These are phyloP conservation scores for Ceratoteleas bidentatus DNA, from an alignment of 1,140 invertebrate species.

Conservation along the genomic window DNA sequence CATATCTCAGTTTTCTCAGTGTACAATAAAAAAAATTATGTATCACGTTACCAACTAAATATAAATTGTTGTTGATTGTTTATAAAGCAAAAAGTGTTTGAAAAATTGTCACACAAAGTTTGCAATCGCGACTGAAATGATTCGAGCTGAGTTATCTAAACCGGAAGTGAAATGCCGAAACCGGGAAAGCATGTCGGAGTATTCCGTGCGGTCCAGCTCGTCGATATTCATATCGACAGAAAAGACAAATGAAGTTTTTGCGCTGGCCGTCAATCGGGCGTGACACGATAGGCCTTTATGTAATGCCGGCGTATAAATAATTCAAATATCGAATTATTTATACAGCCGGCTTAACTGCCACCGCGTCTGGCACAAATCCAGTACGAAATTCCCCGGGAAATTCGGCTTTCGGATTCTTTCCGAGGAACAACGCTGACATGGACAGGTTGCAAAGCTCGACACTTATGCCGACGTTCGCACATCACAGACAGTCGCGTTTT, in stretches of 20 bases:
- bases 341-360: constrained; percentile 55
- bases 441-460: constrained; percentile 60
- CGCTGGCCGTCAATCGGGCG: constrained; percentile 30
- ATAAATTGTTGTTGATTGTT: no score
- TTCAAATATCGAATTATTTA: constrained; percentile 66
- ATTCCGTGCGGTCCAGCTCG: constrained; percentile 1
- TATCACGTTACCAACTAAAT: no score
- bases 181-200: not conserved
- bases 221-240: constrained; percentile 28
- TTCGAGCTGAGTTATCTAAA: not conserved
- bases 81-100: not conserved
- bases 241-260: constrained; percentile 52
- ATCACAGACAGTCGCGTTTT: constrained; percentile 31
- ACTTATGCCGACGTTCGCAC: constrained; percentile 41
- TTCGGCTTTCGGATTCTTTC: constrained; percentile 57
- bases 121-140: not conserved
- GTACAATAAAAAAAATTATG: no score
- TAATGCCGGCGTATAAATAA: constrained; percentile 62
- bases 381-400: constrained; percentile 63
- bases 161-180: not conserved
- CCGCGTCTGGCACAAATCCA: constrained; percentile 60
- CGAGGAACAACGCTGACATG: constrained; percentile 59
- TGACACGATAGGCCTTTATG: constrained; percentile 58
- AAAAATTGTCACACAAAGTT: not conserved
- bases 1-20: no score